Evolutionary conservation across 1,140 invertebrate genomes (phyloP).

Genomic region (Frieseomelitta varia): DNA sequence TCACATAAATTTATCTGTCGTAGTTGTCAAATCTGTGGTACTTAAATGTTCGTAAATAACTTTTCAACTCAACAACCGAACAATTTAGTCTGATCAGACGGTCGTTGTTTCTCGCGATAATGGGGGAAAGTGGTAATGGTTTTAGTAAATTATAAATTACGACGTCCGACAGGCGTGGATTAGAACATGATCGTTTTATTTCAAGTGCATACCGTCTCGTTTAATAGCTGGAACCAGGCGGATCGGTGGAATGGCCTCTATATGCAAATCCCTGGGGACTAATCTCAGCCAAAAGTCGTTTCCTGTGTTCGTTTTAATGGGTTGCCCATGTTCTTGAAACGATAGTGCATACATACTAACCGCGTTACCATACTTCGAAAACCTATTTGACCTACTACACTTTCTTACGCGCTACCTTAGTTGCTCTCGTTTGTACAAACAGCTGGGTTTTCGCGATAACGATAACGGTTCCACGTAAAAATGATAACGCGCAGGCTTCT

Average conservation of each 20-base stretch:
- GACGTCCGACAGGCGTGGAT: neutral
- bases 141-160: neutral
- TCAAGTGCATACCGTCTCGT: no score
- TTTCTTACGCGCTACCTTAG: constrained; percentile 1
- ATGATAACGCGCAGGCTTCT: neutral
- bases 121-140: neutral
- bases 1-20: no score
- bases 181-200: neutral
- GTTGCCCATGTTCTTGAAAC: constrained; percentile 2
- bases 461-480: constrained; percentile 24
- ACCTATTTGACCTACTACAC: neutral
- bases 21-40: neutral
- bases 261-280: constrained; percentile 24
- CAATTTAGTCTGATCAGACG: neutral
- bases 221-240: neutral
- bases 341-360: neutral
- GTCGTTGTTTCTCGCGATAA: neutral
- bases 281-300: constrained; percentile 37
- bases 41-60: neutral
- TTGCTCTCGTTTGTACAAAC: constrained; percentile 23
- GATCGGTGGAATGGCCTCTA: neutral
- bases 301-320: constrained; percentile 46
- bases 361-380: neutral
- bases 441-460: constrained; percentile 25
- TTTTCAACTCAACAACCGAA: neutral